These are phyloP conservation scores for Chrysomela aeneicollis DNA, from an alignment of 2,888 invertebrate species.

Conservation along the genomic window DNA sequence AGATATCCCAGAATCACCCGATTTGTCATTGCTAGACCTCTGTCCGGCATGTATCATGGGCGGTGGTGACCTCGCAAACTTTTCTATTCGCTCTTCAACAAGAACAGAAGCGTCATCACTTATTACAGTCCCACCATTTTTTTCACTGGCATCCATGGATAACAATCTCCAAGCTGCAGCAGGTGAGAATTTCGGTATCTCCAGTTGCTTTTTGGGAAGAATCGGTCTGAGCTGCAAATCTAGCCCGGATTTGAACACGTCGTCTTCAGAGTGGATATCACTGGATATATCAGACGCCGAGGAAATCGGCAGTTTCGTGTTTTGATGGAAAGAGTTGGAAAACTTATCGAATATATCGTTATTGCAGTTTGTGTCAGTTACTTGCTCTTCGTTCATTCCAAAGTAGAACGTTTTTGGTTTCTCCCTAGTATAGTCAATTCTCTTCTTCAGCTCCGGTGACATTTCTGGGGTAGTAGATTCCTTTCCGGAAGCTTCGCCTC, in stretches of 20 bases:
- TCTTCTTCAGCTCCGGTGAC: constrained; percentile 62
- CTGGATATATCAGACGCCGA: constrained; percentile 68
- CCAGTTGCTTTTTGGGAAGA: constrained; percentile 78
- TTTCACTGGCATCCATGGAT: constrained; percentile 66
- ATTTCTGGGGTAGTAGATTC: constrained; percentile 71
- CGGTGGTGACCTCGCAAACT: constrained; percentile 64
- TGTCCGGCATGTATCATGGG: constrained; percentile 63
- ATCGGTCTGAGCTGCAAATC: constrained; percentile 79
- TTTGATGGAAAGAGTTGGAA: constrained; percentile 43
- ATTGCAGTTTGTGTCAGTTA: constrained; percentile 29
- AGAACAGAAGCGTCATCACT: constrained; percentile 58
- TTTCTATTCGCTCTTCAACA: constrained; percentile 65
- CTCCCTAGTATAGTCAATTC: constrained; percentile 41
- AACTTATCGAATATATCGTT: constrained; percentile 43
- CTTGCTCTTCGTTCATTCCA: constrained; percentile 71
- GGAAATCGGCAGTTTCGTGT: constrained; percentile 53
- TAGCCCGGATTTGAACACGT: constrained; percentile 66
- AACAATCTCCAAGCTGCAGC: constrained; percentile 83
- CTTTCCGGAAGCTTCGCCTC: constrained; percentile 68
- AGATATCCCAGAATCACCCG: constrained; percentile 85
- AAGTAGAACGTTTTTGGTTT: constrained; percentile 76
- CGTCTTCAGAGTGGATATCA: constrained; percentile 59
- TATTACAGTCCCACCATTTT: constrained; percentile 41
- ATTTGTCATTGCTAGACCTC: constrained; percentile 70
- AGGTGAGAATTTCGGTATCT: constrained; percentile 83